Conservation (phyloP, 1,140 invertebrate species). For the Drosophila orena region DNA sequence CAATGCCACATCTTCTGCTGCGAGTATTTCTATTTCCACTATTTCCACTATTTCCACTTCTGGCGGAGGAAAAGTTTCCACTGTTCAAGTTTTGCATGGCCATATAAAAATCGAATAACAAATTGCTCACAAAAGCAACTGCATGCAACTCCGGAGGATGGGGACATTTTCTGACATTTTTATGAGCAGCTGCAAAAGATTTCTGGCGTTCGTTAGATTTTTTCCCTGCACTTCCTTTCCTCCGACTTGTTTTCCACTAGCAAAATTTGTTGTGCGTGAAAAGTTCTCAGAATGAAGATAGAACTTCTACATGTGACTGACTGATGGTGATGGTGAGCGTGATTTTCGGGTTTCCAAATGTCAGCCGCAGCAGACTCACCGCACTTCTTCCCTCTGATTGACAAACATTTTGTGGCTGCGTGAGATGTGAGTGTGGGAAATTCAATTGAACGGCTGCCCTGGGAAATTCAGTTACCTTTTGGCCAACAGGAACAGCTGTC, state of each 20-base stretch:
- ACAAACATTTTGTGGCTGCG: slow-evolving; percentile 18
- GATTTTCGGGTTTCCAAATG: slow-evolving; percentile 20
- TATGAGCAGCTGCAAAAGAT: slow-evolving; percentile 79
- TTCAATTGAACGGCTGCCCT: slow-evolving; percentile 24
- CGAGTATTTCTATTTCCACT: slow-evolving; percentile 5
- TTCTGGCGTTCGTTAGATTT: slow-evolving; percentile 50
- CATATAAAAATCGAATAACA: slow-evolving; percentile 78
- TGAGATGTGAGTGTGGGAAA: slow-evolving; percentile 22
- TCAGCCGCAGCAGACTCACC: slow-evolving; percentile 2
- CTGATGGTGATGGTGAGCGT: slow-evolving; percentile 29
- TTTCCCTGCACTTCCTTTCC: slow-evolving; percentile 15
- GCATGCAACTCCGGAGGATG: slow-evolving; percentile 42
- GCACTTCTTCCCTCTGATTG: slow-evolving; percentile 3
- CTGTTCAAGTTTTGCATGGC: slow-evolving; percentile 68
- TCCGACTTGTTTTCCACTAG: slow-evolving; percentile 60
- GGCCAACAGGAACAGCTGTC: slow-evolving; percentile 64
- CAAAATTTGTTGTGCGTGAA: slow-evolving; percentile 77
- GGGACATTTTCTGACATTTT: slow-evolving; percentile 58
- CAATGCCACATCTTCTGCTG: slow-evolving; percentile 23
- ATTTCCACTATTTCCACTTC: slow-evolving; percentile 4
- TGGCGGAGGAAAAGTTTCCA: slow-evolving; percentile 19
- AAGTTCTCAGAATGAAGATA: slow-evolving; percentile 56
- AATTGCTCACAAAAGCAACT: slow-evolving; percentile 66
- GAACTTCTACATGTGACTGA: slow-evolving; percentile 44
- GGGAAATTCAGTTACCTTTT: slow-evolving; percentile 22